Conservation (phyloP, 2,797 vertebrate genomes). For the Gobio occitaniae region DNA sequence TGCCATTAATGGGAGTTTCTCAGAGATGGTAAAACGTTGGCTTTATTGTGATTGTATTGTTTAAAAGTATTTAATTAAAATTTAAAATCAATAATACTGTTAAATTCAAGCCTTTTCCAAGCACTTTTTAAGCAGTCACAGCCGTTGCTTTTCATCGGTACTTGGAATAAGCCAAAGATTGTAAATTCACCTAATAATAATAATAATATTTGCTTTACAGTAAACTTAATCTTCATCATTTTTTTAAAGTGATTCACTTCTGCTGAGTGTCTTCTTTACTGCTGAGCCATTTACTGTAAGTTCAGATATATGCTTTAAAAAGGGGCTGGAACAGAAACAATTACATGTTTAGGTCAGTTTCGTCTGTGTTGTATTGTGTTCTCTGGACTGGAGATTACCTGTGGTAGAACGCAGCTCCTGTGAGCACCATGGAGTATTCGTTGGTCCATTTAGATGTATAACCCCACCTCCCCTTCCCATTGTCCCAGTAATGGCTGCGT, state of each 20-base stretch:
- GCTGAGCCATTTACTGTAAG: no score
- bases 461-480: conserved; percentile 80
- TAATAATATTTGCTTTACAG: no score
- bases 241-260: no score
- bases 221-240: no score
- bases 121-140: not conserved
- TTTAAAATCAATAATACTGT: not conserved
- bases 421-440: conserved; percentile 84
- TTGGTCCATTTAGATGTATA: conserved; percentile 88
- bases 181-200: no score
- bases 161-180: no score
- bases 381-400: conserved; percentile 63
- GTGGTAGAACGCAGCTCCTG: conserved; percentile 84
- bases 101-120: not conserved
- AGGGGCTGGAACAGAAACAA: no score
- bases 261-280: no score
- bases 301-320: no score
- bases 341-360: not conserved
- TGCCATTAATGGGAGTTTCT: not conserved
- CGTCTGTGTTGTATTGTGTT: not conserved
- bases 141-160: not conserved
- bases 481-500: conserved; percentile 90
- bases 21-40: not conserved
- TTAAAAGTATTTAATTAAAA: not conserved
- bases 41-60: not conserved